phyloP scores from a whole-genome alignment of 2,888 invertebrate genomes.

The Acronicta aceris region DNA sequence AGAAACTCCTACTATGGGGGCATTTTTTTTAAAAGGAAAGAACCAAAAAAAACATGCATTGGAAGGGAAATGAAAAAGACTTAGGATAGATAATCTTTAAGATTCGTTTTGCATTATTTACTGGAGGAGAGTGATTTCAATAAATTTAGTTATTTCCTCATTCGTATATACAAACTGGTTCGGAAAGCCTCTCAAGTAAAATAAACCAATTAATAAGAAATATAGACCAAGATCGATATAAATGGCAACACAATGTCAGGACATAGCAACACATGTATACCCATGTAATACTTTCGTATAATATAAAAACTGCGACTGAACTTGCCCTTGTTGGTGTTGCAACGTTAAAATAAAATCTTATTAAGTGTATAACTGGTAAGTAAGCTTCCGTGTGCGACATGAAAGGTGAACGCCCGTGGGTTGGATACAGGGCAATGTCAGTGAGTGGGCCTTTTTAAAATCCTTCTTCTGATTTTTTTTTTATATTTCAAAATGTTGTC shows the following conservation, averaged over 20 bases:
- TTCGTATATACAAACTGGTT: no score
- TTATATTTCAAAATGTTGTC: slow-evolving; percentile 30
- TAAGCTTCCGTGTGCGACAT: slow-evolving; percentile 65
- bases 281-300: slow-evolving; percentile 52
- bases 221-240: no score
- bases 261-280: slow-evolving; percentile 23
- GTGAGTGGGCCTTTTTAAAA: slow-evolving; percentile 71
- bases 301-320: slow-evolving; percentile 53
- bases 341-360: slow-evolving; percentile 56
- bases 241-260: slow-evolving; percentile 59
- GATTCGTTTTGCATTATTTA: no score
- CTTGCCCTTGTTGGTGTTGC: slow-evolving; percentile 66
- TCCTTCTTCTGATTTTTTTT: slow-evolving; percentile 58
- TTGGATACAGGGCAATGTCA: slow-evolving; percentile 75
- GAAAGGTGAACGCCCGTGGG: slow-evolving; percentile 82
- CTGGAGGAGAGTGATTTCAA: no score
- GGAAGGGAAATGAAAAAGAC: no score
- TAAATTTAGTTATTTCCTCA: no score
- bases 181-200: no score
- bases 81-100: no score
- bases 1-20: no score
- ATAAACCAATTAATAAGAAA: no score
- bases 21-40: no score
- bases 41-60: no score
- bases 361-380: slow-evolving; percentile 45